Base-by-base conservation (phyloP, 1,140 invertebrate species). In the Planococcus citri region DNA sequence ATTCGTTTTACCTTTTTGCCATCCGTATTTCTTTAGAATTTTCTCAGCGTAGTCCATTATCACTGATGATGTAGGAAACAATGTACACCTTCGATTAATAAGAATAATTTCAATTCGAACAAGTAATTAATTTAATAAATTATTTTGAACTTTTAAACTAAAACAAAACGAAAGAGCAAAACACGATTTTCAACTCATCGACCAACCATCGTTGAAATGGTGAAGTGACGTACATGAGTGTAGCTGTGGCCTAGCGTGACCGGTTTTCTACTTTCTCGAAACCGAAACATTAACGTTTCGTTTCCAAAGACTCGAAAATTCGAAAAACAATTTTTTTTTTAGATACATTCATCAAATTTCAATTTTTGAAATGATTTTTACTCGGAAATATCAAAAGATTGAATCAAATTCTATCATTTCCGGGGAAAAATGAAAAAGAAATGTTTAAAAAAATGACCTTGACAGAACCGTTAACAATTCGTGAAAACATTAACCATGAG, bases 11-110 rank as follows among this genome's bases (percentile, higher is more conserved):
- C 71, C 71, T 71, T 69, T 33, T 22, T 58, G 60, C 71, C 71
- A 71, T 14, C 71, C 71, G 71, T 71, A 71, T 69, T 71, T 71
- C 38, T 58, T 57, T 51, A 71, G 25, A 27, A 71, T 71, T 27
- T 27, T 51, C 68, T 71, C 71, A 58, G 68, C 71, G 61, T 69
- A 71, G 33, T 68, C 68, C 71, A 71, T 71, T 4, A 4, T 64
- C 3, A 2, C 3, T 6, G 10, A 64, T 25, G 21, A 64, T 24
- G 3, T 20, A 58, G 6, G 17, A 4, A 20, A 58, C 20, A 64
- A 24, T 4, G 21, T 60, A 64, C 6, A 64, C 25, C 24, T 25
- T 2, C 10, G 10, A 64, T 27, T 10, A 64, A 64, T 22, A 27
- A 24, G 22, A 64, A 64, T 17, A 64, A 25, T 25, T 4, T 64